phyloP scores from a whole-genome alignment of 2,888 invertebrate genomes.

The Syritta pipiens region DNA sequence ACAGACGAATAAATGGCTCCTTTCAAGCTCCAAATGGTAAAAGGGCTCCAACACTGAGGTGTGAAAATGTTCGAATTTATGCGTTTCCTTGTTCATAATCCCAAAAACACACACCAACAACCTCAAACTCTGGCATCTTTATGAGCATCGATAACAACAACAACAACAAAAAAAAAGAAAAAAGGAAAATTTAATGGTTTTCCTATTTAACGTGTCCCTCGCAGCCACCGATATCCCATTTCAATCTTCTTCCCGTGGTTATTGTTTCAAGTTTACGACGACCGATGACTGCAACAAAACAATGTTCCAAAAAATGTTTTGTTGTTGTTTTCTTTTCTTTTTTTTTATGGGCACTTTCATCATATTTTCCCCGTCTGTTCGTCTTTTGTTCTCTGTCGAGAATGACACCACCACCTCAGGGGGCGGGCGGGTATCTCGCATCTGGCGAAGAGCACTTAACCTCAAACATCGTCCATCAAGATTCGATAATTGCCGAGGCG shows the following conservation, averaged over 20 bases:
- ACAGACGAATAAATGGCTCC: not conserved
- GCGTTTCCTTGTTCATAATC: not conserved
- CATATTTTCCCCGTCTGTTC: not conserved
- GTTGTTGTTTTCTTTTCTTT: conserved; percentile 22
- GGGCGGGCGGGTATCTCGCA: not conserved
- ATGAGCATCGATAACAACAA: conserved; percentile 36
- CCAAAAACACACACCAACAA: not conserved
- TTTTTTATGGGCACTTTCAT: conserved; percentile 4
- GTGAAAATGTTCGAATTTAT: not conserved
- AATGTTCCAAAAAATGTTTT: no score
- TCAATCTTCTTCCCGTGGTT: not conserved
- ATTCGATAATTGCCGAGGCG: conserved; percentile 47
- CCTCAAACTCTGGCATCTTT: conserved; percentile 24
- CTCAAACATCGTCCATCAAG: not conserved
- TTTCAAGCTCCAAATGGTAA: not conserved
- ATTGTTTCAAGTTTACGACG: not conserved
- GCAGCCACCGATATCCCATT: conserved; percentile 28
- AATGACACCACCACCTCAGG: not conserved
- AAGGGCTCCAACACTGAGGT: not conserved
- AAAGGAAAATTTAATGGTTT: conserved; percentile 42
- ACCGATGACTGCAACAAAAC: no score
- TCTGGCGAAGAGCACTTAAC: conserved; percentile 43
- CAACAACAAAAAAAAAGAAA: no score
- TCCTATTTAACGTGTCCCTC: conserved; percentile 37
- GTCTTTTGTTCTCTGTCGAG: no score